These are phyloP conservation scores for Rhinoderma darwinii DNA, from an alignment of 2,113 vertebrate species.

Conservation along the genomic window DNA sequence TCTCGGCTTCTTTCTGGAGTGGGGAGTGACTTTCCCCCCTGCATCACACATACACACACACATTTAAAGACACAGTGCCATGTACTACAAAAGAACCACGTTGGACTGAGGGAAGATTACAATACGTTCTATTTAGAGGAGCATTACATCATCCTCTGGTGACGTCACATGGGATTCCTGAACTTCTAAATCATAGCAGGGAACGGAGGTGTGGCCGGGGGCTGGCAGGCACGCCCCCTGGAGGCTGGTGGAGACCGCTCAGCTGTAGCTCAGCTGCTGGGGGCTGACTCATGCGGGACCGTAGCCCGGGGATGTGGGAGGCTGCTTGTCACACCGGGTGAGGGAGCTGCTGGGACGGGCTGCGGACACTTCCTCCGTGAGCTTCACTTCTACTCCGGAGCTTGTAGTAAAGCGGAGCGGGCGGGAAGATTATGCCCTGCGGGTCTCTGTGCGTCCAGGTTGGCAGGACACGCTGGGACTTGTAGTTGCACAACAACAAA, in stretches of 20 bases:
- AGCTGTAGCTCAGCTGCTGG: slow-evolving; percentile 61
- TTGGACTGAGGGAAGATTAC: slow-evolving; percentile 99
- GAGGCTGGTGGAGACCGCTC: slow-evolving; percentile 62
- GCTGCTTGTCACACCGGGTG: background rate
- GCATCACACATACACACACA: slow-evolving; percentile 56
- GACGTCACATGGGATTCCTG: slow-evolving; percentile 99
- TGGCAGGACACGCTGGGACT: background rate
- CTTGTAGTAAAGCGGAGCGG: background rate
- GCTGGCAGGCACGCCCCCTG: slow-evolving; percentile 62
- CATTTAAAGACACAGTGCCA: slow-evolving; percentile 59
- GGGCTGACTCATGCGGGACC: slow-evolving; percentile 2
- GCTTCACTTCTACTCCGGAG: fast-evolving
- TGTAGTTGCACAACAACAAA: background rate
- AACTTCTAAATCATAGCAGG: slow-evolving; percentile 99
- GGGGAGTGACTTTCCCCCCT: slow-evolving; percentile 56
- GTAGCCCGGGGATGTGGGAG: background rate
- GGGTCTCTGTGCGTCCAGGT: too few relatives aligned
- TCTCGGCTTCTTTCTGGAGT: slow-evolving; percentile 50
- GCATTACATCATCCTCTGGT: slow-evolving; percentile 98
- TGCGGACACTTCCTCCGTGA: too few relatives aligned
- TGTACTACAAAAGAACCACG: slow-evolving; percentile 88
- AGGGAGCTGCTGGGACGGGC: too few relatives aligned
- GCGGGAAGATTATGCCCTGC: too few relatives aligned
- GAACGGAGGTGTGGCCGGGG: slow-evolving; percentile 65
- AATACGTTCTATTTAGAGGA: slow-evolving; percentile 99